These are phyloP conservation scores for Phocoena phocoena DNA, from an alignment of 2,113 vertebrate genomes.

Conservation along the genomic window DNA sequence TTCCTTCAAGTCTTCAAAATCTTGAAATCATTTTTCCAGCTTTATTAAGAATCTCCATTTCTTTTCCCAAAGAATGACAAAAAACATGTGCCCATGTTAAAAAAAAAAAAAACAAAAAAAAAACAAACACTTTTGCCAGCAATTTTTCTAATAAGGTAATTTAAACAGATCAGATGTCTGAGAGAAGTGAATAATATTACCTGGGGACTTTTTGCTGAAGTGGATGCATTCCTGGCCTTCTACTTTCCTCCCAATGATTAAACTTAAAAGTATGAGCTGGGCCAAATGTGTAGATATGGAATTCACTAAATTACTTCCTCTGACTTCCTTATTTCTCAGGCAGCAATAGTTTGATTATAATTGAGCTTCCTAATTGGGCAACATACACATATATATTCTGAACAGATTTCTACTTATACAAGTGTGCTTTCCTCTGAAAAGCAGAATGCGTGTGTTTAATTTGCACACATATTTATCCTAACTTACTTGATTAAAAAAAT, in stretches of 20 bases:
- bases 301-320: slow-evolving; percentile 78
- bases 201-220: not conserved
- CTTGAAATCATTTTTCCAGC: not conserved
- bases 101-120: not conserved
- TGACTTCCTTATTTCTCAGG: slow-evolving; percentile 34
- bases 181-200: not conserved
- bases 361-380: slow-evolving; percentile 52
- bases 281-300: slow-evolving; percentile 68
- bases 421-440: not conserved
- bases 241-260: slow-evolving; percentile 48
- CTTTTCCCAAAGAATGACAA: not conserved
- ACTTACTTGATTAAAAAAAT: not conserved
- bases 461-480: not conserved
- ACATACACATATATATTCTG: not conserved
- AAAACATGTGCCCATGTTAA: not conserved
- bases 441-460: not conserved
- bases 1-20: not conserved
- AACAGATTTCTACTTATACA: not conserved
- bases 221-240: slow-evolving; percentile 43
- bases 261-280: slow-evolving; percentile 67
- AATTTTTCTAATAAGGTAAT: slow-evolving; percentile 37
- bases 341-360: slow-evolving; percentile 73
- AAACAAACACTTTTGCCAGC: not conserved
- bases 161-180: slow-evolving; percentile 28
- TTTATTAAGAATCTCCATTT: not conserved